Evolutionary conservation across 2,113 vertebrate species (phyloP), one percentile per base, ranked within the genome.

Genomic region (Lycaon pictus): DNA sequence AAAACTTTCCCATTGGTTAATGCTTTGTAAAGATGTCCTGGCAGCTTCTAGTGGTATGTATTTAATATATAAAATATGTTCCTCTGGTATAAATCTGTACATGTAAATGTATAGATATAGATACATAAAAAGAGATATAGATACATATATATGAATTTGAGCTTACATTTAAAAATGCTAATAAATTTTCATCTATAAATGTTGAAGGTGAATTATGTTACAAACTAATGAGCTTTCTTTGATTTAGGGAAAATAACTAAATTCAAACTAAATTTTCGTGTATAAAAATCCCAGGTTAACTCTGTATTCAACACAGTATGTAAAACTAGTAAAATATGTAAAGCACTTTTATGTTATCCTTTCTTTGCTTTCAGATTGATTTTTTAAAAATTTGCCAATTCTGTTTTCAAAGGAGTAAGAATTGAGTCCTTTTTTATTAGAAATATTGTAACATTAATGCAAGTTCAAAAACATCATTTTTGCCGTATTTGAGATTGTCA

Each of bases 21-120:
- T 99, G 98, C 99, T 99, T 58, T 99, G 99, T 98, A 99, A 99
- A 97, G 99, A 99, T 97, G 99, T 99, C 56, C 98, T 99, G 93
- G 99, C 99, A 97, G 99, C 99, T 97, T 99, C 99, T 74, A 99
- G 99, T 98, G 99, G 99, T 99, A 98, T 72, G 99, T 97, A 97
- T 97, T 95, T n/a, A 19, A 88, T 12, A 0, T 0, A 4, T 77
- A 96, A 91, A 0, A 51, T 32, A 6, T 12, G 3, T 88, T 88
- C 48, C 92, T 76, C 27, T 95, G 15, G 29, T 35, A 43, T 65
- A 76, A 89, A 10, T 51, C 15, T 71, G 81, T 55, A 88, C 10
- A 63, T 81, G 6, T 25, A 85, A 13, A 55, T 63, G 22, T 25
- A 5, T 43, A 55, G 32, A 32, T 43, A 48, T 35, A 25, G n/a